Base-by-base conservation (phyloP, 2,888 invertebrate species). In the Caenorhabditis sulstoni region DNA sequence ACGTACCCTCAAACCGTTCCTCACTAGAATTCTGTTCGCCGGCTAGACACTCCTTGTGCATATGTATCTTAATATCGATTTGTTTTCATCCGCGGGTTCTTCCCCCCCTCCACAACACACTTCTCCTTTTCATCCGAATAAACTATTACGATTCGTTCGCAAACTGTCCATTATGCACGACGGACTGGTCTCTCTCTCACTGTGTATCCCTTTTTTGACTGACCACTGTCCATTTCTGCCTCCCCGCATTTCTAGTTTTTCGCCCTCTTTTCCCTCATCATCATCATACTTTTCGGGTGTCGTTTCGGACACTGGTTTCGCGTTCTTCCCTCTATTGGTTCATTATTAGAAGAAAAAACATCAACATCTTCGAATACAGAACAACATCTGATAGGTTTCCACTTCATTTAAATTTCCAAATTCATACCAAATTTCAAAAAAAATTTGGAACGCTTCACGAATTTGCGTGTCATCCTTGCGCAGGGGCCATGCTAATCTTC, bases 391-490 rank as follows among this genome's bases (percentile, higher is more conserved):
- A 47, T 11, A 18, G 45, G 45, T 47, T 47, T 18, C 18, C 16
- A 7, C 29, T 29, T 29, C 29, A 3, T 29, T 29, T 29, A 5
- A 29, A 3, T 29, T 29, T 29, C 29, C 29, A 29, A 5, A 47
- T n/a, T 18, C 16, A 41, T 41, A 47, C 16, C 47, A 20, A 20
- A 47, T 47, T 47, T 20, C n/a, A 23, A 11, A 86, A 90, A 90
- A 90, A 90, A 90, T 93, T 93, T 93, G 93, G 93, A 94, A 94
- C 94, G 94, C 94, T 94, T 94, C 94, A 94, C 94, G 94, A 94
- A 94, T 94, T 94, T 94, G 94, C 94, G 94, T 94, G 94, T 94
- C 94, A 94, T 94, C 94, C 94, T 94, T 94, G 94, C 94, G 94
- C 94, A 94, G 94, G 94, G 94, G 94, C 94, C 94, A 94, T 94